phyloP scores from a whole-genome alignment of 2,113 vertebrate species.

The Neodontobutis hainanensis region DNA sequence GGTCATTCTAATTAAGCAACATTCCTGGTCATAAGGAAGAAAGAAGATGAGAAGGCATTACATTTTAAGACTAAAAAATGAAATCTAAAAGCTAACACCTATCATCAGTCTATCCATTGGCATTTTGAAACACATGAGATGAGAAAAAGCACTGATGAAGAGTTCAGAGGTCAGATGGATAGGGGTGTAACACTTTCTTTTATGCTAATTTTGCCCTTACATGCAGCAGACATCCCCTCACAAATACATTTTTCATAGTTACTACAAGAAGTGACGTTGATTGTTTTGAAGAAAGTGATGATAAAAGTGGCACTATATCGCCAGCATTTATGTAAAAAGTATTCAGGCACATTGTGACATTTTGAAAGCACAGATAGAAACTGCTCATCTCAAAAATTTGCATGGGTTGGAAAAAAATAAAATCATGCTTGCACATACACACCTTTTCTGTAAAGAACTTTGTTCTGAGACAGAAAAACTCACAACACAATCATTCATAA shows the following conservation, averaged over 20 bases:
- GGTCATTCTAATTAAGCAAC: constrained; percentile 63
- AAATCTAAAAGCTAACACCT: constrained; percentile 26
- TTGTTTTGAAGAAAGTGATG: constrained; percentile 31
- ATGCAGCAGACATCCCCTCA: constrained; percentile 34
- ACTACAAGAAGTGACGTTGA: constrained; percentile 32
- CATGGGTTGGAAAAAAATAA: constrained; percentile 26
- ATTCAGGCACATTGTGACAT: constrained; percentile 79
- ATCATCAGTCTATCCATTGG: constrained; percentile 27
- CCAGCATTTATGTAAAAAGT: constrained; percentile 47
- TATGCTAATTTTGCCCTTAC: constrained; percentile 46
- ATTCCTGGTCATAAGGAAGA: constrained; percentile 63
- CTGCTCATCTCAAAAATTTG: constrained; percentile 51
- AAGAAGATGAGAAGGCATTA: constrained; percentile 45
- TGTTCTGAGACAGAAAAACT: constrained; percentile 42
- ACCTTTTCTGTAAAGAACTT: constrained; percentile 46
- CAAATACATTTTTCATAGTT: constrained; percentile 15
- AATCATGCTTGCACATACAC: constrained; percentile 11
- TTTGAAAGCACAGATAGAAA: constrained; percentile 68
- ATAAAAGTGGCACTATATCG: constrained; percentile 24
- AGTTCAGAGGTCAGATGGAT: constrained; percentile 44
- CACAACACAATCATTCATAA: constrained; percentile 28
- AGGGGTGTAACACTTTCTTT: constrained; percentile 26
- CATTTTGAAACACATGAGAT: constrained; percentile 34
- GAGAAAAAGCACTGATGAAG: constrained; percentile 39
- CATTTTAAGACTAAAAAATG: constrained; percentile 34